phyloP scores from a whole-genome alignment of 2,797 vertebrate species.

The Eutrigla gurnardus region DNA sequence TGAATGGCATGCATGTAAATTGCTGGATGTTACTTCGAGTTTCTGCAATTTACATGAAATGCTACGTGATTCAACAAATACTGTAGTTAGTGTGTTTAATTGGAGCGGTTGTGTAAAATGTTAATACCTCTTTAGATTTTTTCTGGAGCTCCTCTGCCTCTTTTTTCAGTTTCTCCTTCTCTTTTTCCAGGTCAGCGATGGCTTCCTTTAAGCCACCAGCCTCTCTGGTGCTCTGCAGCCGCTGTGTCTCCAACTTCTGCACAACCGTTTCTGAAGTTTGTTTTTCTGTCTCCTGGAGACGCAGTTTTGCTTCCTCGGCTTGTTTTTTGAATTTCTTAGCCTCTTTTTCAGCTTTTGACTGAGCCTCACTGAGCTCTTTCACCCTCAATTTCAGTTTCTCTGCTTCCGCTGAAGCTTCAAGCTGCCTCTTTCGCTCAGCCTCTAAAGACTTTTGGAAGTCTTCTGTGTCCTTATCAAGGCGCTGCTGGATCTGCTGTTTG shows the following conservation, averaged over 20 bases:
- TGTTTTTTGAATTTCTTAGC: constrained; percentile 92
- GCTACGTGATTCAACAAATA: constrained; percentile 24
- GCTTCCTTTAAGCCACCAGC: constrained; percentile 88
- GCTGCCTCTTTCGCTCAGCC: constrained; percentile 89
- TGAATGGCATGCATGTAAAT: constrained; percentile 63
- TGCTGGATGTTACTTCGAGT: constrained; percentile 53
- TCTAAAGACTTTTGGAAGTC: constrained; percentile 93
- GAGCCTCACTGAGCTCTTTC: constrained; percentile 90
- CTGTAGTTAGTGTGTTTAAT: constrained; percentile 48
- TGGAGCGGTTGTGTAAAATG: constrained; percentile 6
- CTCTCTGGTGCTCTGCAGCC: constrained; percentile 91
- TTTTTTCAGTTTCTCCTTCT: constrained; percentile 90
- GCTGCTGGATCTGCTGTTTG: constrained; percentile 93
- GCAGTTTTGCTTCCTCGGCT: constrained; percentile 89
- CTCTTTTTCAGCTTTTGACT: constrained; percentile 90
- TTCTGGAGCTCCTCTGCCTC: constrained; percentile 90
- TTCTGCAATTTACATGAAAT: constrained; percentile 67
- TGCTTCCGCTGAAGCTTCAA: constrained; percentile 88
- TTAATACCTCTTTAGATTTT: constrained; percentile 93
- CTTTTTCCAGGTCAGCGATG: constrained; percentile 89
- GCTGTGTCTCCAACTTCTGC: constrained; percentile 91
- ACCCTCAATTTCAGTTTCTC: constrained; percentile 91
- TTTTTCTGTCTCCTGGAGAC: constrained; percentile 87
- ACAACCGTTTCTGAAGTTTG: constrained; percentile 88
- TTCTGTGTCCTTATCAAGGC: constrained; percentile 89